These are phyloP conservation scores for Synergus itoensis DNA, from an alignment of 2,888 invertebrate genomes.

Conservation along the genomic window DNA sequence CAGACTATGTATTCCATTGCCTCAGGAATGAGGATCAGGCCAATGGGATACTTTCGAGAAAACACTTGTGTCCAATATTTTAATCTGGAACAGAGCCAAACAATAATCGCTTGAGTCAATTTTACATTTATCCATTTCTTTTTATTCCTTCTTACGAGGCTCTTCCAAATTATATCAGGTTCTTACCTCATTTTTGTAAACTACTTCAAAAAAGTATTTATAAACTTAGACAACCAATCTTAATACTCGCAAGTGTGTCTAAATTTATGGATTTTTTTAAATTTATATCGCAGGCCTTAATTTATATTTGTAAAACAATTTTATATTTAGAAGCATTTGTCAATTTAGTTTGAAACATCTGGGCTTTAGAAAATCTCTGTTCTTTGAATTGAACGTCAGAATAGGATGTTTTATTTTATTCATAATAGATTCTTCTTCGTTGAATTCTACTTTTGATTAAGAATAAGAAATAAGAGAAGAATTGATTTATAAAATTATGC, in stretches of 20 bases:
- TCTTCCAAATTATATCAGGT: slow-evolving; percentile 21
- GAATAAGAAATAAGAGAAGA: not conserved
- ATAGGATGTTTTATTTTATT: not conserved
- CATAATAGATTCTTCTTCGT: slow-evolving; percentile 7
- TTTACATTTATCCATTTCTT: slow-evolving; percentile 26
- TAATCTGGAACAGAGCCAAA: slow-evolving; percentile 36
- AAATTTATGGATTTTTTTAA: no score
- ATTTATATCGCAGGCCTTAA: not conserved
- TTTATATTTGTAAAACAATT: not conserved
- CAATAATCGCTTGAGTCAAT: slow-evolving; percentile 32
- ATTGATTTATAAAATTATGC: slow-evolving; percentile 3
- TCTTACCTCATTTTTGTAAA: slow-evolving; percentile 17
- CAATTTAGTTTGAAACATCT: not conserved
- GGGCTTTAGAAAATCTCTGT: not conserved
- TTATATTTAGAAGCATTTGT: not conserved
- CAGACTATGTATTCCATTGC: slow-evolving; percentile 30
- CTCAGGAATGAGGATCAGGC: slow-evolving; percentile 35
- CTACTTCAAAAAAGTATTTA: not conserved
- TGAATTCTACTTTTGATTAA: not conserved
- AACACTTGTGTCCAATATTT: slow-evolving; percentile 31
- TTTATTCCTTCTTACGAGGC: slow-evolving; percentile 9
- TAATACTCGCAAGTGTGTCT: not conserved
- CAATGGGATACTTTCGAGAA: slow-evolving; percentile 37
- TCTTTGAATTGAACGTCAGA: not conserved
- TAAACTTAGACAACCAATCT: not conserved